Evolutionary conservation across 2,797 vertebrate genomes (phyloP).

Genomic region (Natrix natrix): DNA sequence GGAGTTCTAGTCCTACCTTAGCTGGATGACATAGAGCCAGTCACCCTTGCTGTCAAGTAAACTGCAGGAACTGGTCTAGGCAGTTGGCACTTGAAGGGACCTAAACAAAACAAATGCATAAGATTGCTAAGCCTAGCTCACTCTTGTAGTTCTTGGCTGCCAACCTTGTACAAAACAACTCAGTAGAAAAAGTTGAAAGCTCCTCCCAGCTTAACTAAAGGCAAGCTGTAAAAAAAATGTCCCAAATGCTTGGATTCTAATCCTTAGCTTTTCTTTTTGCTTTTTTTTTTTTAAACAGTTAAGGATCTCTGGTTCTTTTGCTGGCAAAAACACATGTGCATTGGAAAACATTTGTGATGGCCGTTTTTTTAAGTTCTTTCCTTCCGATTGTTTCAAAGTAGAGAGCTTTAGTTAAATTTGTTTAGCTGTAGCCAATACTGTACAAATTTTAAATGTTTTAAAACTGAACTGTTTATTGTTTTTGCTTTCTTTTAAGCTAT

Average conservation of each 20-base stretch:
- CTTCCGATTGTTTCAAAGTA: neutral
- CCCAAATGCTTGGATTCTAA: neutral
- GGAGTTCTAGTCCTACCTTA: neutral
- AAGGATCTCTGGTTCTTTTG: neutral
- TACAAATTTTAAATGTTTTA: neutral
- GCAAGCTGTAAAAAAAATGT: neutral
- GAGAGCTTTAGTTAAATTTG: neutral
- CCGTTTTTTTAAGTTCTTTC: neutral
- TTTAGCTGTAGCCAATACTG: neutral
- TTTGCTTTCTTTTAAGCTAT: neutral
- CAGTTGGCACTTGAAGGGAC: neutral
- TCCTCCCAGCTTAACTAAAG: neutral
- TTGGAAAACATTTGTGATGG: neutral
- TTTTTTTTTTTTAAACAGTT: neutral
- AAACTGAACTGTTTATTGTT: neutral
- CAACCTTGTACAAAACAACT: neutral
- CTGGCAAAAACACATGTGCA: neutral
- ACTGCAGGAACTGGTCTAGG: neutral
- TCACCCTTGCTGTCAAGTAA: neutral
- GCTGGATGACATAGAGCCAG: neutral
- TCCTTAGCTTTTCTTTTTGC: neutral
- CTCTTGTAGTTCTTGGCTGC: neutral
- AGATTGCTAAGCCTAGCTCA: neutral
- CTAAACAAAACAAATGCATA: neutral
- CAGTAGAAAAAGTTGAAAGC: neutral